Conservation (phyloP, 1,140 invertebrate species). For the Lasioglossum baleicum region DNA sequence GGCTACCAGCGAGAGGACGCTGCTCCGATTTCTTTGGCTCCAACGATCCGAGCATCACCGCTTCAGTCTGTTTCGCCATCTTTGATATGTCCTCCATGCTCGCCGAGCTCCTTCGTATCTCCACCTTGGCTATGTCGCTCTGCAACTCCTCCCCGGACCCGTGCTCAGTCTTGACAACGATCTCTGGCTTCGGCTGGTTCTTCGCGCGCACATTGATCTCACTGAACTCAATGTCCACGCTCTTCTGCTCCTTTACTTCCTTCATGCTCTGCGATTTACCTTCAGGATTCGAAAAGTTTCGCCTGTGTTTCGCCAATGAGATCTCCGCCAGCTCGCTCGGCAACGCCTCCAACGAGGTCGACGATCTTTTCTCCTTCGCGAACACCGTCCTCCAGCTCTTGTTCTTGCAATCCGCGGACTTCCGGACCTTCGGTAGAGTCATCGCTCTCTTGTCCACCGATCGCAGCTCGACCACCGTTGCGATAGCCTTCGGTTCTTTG, state of each 20-base stretch:
- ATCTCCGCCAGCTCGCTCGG: constrained; percentile 50
- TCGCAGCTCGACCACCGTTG: constrained; percentile 55
- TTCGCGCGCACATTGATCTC: constrained; percentile 70
- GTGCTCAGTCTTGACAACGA: constrained; percentile 69
- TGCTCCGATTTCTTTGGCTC: constrained; percentile 73
- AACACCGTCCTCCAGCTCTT: constrained; percentile 77
- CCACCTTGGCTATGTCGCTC: constrained; percentile 69
- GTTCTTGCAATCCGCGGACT: constrained; percentile 72
- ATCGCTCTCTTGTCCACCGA: constrained; percentile 71
- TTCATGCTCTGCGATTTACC: constrained; percentile 63
- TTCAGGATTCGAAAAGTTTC: constrained; percentile 75
- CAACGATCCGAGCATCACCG: constrained; percentile 62
- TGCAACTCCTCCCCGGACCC: constrained; percentile 61
- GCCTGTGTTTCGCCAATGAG: constrained; percentile 64
- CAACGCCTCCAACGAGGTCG: constrained; percentile 72
- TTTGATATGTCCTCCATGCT: constrained; percentile 79
- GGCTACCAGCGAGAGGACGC: constrained; percentile 72
- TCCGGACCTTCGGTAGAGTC: constrained; percentile 73
- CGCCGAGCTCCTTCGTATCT: constrained; percentile 76
- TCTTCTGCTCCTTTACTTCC: constrained; percentile 47
- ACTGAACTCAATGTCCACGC: constrained; percentile 63
- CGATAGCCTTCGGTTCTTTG: constrained; percentile 51
- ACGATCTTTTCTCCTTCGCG: constrained; percentile 75
- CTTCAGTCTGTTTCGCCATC: constrained; percentile 74
- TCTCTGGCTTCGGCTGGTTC: constrained; percentile 65